Evolutionary conservation across 2,888 invertebrate species (phyloP).

Genomic region (Chelonus formosanus): DNA sequence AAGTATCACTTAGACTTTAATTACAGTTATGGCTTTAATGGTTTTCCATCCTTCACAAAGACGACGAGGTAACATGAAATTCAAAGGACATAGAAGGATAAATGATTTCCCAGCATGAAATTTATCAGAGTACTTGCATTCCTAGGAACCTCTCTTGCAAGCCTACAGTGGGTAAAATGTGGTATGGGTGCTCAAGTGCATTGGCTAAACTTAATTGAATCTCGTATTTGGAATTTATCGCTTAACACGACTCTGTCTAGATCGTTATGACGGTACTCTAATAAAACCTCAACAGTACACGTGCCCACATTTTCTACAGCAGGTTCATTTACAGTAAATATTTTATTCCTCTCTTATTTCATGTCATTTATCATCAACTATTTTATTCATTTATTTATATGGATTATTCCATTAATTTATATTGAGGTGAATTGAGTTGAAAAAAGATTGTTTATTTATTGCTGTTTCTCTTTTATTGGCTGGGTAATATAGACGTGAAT

Average conservation of each 20-base stretch:
- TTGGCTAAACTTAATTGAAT: conserved; percentile 35
- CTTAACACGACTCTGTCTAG: conserved; percentile 12
- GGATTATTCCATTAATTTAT: too few relatives aligned
- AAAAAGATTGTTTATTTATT: too few relatives aligned
- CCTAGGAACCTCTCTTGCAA: not conserved
- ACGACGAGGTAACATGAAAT: conserved; percentile 1
- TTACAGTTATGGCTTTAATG: too few relatives aligned
- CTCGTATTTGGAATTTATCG: conserved; percentile 32
- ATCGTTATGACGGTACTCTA: conserved; percentile 13
- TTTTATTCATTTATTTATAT: not conserved
- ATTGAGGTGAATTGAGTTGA: not conserved
- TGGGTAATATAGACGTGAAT: too few relatives aligned
- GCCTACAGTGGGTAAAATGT: not conserved
- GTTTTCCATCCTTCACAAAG: not conserved
- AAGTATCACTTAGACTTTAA: too few relatives aligned
- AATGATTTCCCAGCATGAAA: not conserved
- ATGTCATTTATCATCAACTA: not conserved
- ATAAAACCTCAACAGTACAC: conserved; percentile 6
- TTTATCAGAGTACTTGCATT: conserved; percentile 10
- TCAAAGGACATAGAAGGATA: conserved; percentile 6
- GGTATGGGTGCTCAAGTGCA: conserved; percentile 16
- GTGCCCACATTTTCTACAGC: not conserved
- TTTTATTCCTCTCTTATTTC: too few relatives aligned
- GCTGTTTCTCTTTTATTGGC: too few relatives aligned
- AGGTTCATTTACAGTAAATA: not conserved